These are phyloP conservation scores for Nipponacmea schrenckii DNA, from an alignment of 2,888 invertebrate species.

Conservation along the genomic window DNA sequence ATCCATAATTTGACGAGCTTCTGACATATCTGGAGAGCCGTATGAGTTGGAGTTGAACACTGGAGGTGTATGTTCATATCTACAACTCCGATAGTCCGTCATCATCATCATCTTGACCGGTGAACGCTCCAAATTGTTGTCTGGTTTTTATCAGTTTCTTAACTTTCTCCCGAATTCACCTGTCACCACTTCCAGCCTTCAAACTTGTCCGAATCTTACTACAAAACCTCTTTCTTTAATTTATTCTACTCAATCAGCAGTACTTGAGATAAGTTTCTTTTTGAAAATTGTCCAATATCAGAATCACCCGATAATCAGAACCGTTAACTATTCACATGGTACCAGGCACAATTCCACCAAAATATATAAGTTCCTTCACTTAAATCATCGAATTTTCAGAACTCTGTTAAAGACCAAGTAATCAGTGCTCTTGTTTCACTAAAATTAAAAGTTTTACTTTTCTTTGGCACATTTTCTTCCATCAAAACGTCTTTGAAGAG, in stretches of 20 bases:
- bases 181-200: not conserved
- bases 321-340: no score
- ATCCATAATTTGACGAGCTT: constrained; percentile 56
- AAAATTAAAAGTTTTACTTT: constrained; percentile 1
- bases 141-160: no score
- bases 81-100: constrained; percentile 63
- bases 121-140: not conserved
- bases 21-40: constrained; percentile 45
- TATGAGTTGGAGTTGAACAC: constrained; percentile 24
- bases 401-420: not conserved
- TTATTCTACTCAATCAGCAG: no score
- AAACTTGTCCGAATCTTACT: no score
- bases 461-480: constrained; percentile 5
- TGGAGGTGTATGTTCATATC: constrained; percentile 56
- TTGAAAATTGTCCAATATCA: no score
- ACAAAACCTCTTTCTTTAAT: no score
- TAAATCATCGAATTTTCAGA: not conserved
- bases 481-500: not conserved
- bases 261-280: no score
- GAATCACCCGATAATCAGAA: no score
- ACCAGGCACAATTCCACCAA: no score
- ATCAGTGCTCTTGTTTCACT: not conserved
- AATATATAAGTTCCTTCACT: not conserved
- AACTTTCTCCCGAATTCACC: not conserved
- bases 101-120: constrained; percentile 57